These are phyloP conservation scores for Manis crassicaudata DNA, from an alignment of 2,797 vertebrate species.

Conservation along the genomic window DNA sequence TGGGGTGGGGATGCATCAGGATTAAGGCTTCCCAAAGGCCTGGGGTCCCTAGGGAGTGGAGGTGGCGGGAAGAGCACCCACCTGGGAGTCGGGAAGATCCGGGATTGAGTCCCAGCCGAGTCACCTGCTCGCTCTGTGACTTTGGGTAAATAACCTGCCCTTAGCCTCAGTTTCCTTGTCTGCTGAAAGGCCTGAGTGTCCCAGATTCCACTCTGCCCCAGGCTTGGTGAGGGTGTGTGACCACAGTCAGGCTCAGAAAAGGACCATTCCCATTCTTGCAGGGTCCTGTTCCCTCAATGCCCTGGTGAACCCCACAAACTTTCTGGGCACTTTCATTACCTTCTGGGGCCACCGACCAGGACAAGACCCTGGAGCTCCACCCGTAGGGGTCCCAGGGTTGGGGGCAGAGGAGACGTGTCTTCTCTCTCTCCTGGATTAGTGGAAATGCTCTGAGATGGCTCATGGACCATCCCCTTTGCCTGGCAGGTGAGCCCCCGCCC, in stretches of 20 bases:
- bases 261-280: background rate
- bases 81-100: background rate
- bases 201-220: too few species aligned
- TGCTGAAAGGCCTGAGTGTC: background rate
- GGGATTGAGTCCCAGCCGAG: background rate
- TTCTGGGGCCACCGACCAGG: background rate
- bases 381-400: background rate
- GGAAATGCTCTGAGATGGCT: background rate
- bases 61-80: background rate
- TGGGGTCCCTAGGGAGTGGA: background rate
- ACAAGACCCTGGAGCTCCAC: background rate
- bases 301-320: background rate
- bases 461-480: background rate
- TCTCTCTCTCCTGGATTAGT: background rate
- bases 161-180: background rate
- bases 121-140: background rate
- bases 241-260: background rate
- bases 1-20: background rate
- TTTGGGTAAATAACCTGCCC: background rate
- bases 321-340: background rate
- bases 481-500: background rate
- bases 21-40: background rate
- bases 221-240: background rate
- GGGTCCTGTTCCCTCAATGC: too few species aligned
- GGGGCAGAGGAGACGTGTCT: background rate